These are phyloP conservation scores for Fragum sueziense DNA, from an alignment of 2,888 invertebrate species.

Conservation along the genomic window DNA sequence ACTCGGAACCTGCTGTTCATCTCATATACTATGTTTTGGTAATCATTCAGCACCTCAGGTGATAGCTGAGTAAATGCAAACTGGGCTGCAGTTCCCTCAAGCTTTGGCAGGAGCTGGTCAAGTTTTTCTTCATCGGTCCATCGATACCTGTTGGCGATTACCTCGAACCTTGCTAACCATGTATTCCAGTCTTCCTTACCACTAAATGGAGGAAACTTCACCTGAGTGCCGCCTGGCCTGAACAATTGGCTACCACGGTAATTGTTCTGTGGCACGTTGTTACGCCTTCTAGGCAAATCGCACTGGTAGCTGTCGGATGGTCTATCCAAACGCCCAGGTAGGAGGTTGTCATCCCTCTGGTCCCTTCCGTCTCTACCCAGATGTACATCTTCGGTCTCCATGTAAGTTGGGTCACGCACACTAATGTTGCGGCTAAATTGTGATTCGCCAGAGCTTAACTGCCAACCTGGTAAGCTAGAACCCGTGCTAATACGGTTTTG, in stretches of 20 bases:
- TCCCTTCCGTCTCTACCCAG: neutral
- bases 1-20: constrained; percentile 44
- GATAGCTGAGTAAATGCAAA: too few species aligned
- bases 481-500: neutral
- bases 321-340: neutral
- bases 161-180: constrained; percentile 15
- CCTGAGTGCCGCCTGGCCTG: neutral
- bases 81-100: constrained; percentile 51
- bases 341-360: neutral
- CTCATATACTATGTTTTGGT: constrained; percentile 34
- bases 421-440: neutral
- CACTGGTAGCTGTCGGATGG: constrained; percentile 6
- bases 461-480: neutral
- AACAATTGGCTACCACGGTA: neutral
- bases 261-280: neutral
- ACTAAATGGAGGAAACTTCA: constrained; percentile 3
- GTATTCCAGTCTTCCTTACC: neutral
- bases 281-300: neutral
- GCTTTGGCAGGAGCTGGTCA: constrained; percentile 42
- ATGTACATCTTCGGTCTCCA: neutral
- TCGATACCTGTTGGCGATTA: neutral
- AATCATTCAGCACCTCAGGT: constrained; percentile 8
- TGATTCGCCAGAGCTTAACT: neutral
- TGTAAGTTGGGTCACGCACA: neutral
- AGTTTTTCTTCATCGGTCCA: too few species aligned